phyloP scores from a whole-genome alignment of 2,113 vertebrate genomes.

The Oxyura jamaicensis region DNA sequence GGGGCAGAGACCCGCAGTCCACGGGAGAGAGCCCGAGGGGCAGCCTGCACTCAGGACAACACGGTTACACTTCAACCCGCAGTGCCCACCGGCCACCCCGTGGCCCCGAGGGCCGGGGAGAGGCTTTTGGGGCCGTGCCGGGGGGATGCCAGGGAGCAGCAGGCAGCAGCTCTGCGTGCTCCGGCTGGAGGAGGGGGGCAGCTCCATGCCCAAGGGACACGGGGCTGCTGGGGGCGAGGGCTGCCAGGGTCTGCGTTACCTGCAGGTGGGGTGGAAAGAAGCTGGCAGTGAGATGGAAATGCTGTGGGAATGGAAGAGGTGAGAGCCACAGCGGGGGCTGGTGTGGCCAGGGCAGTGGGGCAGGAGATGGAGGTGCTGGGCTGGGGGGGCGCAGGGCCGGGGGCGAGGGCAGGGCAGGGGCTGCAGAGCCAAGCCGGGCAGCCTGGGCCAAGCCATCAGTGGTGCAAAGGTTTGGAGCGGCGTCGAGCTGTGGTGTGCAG shows the following conservation, averaged over 20 bases:
- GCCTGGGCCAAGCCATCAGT: background rate
- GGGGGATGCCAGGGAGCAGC: background rate
- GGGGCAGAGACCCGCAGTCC: constrained; percentile 16
- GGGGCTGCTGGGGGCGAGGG: background rate
- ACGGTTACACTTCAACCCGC: background rate
- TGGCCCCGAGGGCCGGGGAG: background rate
- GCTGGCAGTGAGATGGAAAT: background rate
- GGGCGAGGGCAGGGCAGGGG: background rate
- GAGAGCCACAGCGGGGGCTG: fast-evolving
- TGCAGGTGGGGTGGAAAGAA: background rate
- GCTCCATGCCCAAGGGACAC: background rate
- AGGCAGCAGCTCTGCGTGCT: background rate
- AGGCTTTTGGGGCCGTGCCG: background rate
- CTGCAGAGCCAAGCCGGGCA: background rate
- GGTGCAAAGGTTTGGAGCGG: background rate
- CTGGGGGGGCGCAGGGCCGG: background rate
- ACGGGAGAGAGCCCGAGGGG: background rate
- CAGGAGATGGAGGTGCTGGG: background rate
- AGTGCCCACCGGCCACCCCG: background rate
- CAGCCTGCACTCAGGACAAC: constrained; percentile 39
- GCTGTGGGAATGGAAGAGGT: background rate
- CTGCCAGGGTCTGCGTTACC: background rate
- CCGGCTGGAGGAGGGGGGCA: background rate
- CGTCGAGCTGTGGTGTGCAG: fast-evolving
- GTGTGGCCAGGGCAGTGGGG: background rate